A percentile compares a stretch with the other conserved stretches of the same genome.
These are phyloP conservation scores for Budorcas taxicolor DNA, from an alignment of 2,113 vertebrate genomes.

Conservation along the genomic window DNA sequence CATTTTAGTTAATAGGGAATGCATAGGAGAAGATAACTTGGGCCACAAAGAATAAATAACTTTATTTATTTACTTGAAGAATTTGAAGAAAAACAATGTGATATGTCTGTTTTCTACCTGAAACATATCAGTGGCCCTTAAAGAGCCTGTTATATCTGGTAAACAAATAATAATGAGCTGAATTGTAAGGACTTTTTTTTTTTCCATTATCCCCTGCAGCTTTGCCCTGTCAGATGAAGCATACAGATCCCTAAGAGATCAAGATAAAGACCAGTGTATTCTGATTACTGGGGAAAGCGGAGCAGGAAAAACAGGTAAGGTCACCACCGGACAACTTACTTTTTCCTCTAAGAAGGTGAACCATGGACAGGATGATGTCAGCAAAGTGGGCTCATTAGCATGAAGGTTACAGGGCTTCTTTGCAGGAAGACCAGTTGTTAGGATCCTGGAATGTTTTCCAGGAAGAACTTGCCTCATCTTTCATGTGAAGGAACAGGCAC, in stretches of 20 bases:
- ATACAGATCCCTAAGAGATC: conserved; percentile 96
- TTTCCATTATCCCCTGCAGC: conserved; percentile 78
- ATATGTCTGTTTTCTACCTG: not conserved
- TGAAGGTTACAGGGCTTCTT: not conserved
- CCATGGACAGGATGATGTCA: not conserved
- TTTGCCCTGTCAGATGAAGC: conserved; percentile 97
- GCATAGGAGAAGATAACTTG: not conserved
- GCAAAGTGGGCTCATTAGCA: not conserved
- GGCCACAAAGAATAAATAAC: not conserved
- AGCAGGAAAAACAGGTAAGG: conserved; percentile 96
- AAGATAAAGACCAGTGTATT: conserved; percentile 99
- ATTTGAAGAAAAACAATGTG: not conserved
- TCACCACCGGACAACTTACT: not conserved
- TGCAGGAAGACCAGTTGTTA: not conserved
- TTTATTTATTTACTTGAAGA: not conserved
- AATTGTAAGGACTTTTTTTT: conserved; percentile 20
- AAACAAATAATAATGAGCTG: not conserved
- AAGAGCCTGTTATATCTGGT: not conserved
- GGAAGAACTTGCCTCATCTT: not conserved
- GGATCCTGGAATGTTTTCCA: not conserved
- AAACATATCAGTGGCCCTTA: not conserved
- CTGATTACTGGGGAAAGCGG: conserved; percentile 99
- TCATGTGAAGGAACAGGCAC: not conserved
- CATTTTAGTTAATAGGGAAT: not conserved
- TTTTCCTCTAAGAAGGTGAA: not conserved